phyloP scores from a whole-genome alignment of 2,797 vertebrate genomes.

The Sebastes vulpes region DNA sequence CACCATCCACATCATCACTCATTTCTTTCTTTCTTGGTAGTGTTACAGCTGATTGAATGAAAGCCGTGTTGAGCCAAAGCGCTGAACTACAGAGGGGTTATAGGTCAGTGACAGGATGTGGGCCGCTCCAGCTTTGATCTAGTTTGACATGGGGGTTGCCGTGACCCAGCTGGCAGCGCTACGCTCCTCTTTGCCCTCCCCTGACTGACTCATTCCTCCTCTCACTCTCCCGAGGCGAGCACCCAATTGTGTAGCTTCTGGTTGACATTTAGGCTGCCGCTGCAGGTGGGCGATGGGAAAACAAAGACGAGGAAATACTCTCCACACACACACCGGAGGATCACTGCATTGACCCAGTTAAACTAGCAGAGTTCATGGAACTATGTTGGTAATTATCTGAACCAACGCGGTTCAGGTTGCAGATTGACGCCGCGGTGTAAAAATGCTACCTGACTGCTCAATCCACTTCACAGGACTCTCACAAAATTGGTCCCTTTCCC shows the following conservation, averaged over 20 bases:
- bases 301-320: slow-evolving; percentile 28
- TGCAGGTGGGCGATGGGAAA: slow-evolving; percentile 59
- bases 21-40: not conserved
- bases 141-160: slow-evolving; percentile 56
- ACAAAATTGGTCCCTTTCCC: slow-evolving; percentile 27
- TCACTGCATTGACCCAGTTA: slow-evolving; percentile 5
- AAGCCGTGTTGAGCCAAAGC: slow-evolving; percentile 37
- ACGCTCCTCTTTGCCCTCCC: slow-evolving; percentile 36
- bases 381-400: slow-evolving; percentile 12
- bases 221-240: slow-evolving; percentile 34
- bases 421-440: slow-evolving; percentile 4
- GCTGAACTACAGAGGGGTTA: slow-evolving; percentile 64
- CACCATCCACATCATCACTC: slow-evolving; percentile 34
- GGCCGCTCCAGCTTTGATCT: slow-evolving; percentile 77
- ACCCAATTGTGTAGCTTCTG: slow-evolving; percentile 57
- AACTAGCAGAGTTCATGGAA: slow-evolving; percentile 3
- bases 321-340: not conserved
- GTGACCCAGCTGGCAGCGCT: slow-evolving; percentile 77
- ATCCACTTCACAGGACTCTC: slow-evolving; percentile 42
- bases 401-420: slow-evolving; percentile 2
- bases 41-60: slow-evolving; percentile 44
- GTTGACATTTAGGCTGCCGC: slow-evolving; percentile 61
- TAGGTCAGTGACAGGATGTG: slow-evolving; percentile 79
- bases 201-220: slow-evolving; percentile 55
- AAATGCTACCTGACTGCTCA: slow-evolving; percentile 37